These are phyloP conservation scores for Gorsachius goisagi DNA, from an alignment of 2,113 vertebrate genomes.

Conservation along the genomic window DNA sequence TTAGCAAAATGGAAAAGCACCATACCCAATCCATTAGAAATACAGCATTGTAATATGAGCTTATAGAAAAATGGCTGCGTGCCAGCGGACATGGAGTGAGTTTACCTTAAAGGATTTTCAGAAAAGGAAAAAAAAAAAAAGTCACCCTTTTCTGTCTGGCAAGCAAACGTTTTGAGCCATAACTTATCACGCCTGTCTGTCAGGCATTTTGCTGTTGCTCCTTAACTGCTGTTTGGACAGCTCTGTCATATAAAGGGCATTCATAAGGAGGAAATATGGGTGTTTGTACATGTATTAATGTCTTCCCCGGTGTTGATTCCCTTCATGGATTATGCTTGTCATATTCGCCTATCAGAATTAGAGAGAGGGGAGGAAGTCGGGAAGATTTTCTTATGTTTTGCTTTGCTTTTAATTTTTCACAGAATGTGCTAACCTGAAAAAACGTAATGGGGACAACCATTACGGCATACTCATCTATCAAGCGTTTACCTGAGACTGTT, in stretches of 20 bases:
- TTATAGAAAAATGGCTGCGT: conserved; percentile 70
- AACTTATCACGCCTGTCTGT: conserved; percentile 18
- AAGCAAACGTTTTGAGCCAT: conserved; percentile 24
- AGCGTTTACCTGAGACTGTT: neutral
- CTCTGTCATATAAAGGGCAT: conserved; percentile 37
- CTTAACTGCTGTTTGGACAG: conserved; percentile 53
- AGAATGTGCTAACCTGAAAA: neutral
- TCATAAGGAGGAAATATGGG: conserved; percentile 17
- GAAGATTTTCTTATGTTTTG: neutral
- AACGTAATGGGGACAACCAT: neutral
- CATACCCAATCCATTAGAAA: conserved; percentile 83
- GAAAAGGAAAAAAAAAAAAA: neutral
- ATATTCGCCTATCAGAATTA: neutral
- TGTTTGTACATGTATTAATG: conserved; percentile 3
- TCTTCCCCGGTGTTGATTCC: neutral
- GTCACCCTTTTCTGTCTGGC: conserved; percentile 13
- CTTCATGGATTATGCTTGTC: neutral
- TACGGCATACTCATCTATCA: neutral
- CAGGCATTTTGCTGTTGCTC: conserved; percentile 27
- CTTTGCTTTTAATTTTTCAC: conserved; percentile 27
- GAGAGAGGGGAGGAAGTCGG: neutral
- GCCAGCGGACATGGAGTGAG: conserved; percentile 59
- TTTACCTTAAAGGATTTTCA: conserved; percentile 69
- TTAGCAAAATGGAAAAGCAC: conserved; percentile 82
- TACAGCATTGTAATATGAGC: conserved; percentile 77